Conservation (phyloP, 2,797 vertebrate species). For the Zenarchopterus dispar region DNA sequence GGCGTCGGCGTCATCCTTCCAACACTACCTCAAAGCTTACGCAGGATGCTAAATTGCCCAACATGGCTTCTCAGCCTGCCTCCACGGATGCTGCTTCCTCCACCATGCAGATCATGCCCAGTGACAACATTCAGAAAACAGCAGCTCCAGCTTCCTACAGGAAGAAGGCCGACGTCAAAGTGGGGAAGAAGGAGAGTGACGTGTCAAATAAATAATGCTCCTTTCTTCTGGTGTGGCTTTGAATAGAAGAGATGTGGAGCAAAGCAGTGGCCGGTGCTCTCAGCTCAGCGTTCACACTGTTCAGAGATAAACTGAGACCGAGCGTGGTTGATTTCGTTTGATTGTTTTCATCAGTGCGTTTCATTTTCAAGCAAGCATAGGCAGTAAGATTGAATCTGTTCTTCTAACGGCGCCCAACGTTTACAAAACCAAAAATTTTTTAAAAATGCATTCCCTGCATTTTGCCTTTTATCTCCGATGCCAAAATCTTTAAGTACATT, state of each 20-base stretch:
- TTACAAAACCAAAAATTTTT: conserved; percentile 76
- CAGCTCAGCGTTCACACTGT: conserved; percentile 25
- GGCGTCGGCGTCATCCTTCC: conserved; percentile 78
- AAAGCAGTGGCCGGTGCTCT: conserved; percentile 22
- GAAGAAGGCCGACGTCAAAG: conserved; percentile 63
- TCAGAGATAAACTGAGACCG: conserved; percentile 44
- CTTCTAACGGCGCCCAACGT: conserved; percentile 75
- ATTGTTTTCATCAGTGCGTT: conserved; percentile 72
- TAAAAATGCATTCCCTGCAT: conserved; percentile 85
- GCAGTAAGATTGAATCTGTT: conserved; percentile 55
- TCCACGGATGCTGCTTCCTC: conserved; percentile 13
- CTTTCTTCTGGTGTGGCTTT: conserved; percentile 6
- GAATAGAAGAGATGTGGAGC: conserved; percentile 28
- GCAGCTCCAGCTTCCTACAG: conserved; percentile 30
- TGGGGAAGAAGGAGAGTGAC: conserved; percentile 67
- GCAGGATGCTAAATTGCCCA: conserved; percentile 65
- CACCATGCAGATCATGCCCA: conserved; percentile 53
- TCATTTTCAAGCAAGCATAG: conserved; percentile 62
- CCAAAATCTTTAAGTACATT: conserved; percentile 78
- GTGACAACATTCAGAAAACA: conserved; percentile 68
- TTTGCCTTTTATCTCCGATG: conserved; percentile 79
- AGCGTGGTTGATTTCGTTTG: conserved; percentile 53
- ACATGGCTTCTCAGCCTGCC: conserved; percentile 38
- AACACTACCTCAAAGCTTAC: conserved; percentile 76
- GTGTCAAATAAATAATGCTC: conserved; percentile 64